phyloP scores from a whole-genome alignment of 2,797 vertebrate species.

The Alfaro cultratus region DNA sequence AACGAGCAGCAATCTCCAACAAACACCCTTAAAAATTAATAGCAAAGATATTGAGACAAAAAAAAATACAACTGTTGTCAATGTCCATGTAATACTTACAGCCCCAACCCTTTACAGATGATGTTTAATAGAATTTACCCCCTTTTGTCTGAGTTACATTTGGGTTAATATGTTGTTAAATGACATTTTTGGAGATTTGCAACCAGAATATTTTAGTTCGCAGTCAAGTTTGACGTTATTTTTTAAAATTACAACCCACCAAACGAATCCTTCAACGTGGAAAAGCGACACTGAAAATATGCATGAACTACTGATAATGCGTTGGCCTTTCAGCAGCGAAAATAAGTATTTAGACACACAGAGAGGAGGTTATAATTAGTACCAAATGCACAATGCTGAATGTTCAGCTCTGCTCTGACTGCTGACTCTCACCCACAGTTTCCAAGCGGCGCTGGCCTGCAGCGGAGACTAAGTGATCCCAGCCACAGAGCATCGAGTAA shows the following conservation, averaged over 20 bases:
- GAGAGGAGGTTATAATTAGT: neutral
- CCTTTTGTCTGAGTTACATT: neutral
- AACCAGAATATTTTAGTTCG: neutral
- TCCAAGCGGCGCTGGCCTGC: slow-evolving; percentile 50
- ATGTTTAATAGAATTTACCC: neutral
- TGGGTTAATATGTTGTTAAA: neutral
- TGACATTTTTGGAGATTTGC: neutral
- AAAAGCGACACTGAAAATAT: neutral
- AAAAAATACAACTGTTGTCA: neutral
- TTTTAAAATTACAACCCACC: neutral
- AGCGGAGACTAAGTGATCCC: slow-evolving; percentile 44
- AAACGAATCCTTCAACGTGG: neutral
- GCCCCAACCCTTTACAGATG: neutral
- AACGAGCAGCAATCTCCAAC: neutral
- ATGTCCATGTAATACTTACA: neutral
- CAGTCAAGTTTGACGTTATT: neutral
- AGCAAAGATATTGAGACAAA: neutral
- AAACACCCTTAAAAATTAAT: neutral
- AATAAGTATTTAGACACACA: neutral
- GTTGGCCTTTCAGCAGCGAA: neutral
- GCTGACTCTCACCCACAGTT: slow-evolving; percentile 46
- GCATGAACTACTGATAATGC: neutral
- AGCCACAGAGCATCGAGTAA: slow-evolving; percentile 28
- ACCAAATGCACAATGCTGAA: neutral
- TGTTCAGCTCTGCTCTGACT: slow-evolving; percentile 16